phyloP scores from a whole-genome alignment of 1,140 invertebrate genomes.

The Colletes latitarsis region DNA sequence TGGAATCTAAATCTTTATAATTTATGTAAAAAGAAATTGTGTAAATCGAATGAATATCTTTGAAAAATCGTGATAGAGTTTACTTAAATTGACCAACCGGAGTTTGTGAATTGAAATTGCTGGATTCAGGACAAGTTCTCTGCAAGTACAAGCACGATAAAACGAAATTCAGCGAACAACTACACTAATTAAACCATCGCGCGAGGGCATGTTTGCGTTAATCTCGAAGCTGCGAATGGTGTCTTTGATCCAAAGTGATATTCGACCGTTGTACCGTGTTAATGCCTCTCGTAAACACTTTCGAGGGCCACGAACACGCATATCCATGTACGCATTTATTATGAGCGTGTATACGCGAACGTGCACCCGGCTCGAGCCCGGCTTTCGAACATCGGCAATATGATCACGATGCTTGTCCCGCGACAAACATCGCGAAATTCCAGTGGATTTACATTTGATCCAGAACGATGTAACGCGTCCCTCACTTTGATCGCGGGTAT shows the following conservation, averaged over 20 bases:
- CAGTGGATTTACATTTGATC: conserved; percentile 7
- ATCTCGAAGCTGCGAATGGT: background rate
- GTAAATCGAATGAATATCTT: no score
- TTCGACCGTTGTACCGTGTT: conserved; percentile 6
- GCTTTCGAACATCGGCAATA: conserved; percentile 40
- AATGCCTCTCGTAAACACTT: conserved; percentile 48
- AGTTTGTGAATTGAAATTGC: background rate
- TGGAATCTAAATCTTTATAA: no score
- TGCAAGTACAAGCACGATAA: background rate
- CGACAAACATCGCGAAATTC: conserved; percentile 1
- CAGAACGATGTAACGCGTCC: background rate
- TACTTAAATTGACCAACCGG: no score
- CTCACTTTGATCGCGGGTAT: background rate
- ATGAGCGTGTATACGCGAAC: conserved; percentile 34
- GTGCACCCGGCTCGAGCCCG: conserved; percentile 9
- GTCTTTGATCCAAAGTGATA: conserved; percentile 27
- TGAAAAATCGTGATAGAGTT: no score
- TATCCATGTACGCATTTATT: conserved; percentile 49
- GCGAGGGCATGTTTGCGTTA: background rate
- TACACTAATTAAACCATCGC: conserved; percentile 20
- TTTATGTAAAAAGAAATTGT: no score
- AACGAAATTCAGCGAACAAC: background rate
- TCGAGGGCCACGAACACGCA: conserved; percentile 31
- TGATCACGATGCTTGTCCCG: conserved; percentile 21
- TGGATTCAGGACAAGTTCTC: background rate